A percentile compares a stretch with the other conserved stretches of the same genome.
Evolutionary conservation across 1,140 invertebrate species (phyloP).

Genomic region (Drosophila baimaii): DNA sequence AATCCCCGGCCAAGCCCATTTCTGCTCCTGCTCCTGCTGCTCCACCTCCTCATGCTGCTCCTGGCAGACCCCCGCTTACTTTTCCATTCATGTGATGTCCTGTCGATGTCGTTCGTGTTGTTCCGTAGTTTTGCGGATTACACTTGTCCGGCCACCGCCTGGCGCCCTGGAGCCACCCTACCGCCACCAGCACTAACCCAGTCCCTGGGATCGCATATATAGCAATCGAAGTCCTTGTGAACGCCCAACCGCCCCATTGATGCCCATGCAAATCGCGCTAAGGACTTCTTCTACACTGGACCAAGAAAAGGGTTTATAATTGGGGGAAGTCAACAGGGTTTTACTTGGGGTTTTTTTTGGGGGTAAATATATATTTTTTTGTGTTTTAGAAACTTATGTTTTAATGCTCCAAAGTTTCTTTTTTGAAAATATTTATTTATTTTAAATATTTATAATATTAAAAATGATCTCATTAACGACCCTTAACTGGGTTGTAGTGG

Average conservation of each 20-base stretch:
- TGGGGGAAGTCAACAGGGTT: too few species aligned
- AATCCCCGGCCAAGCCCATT: conserved; percentile 46
- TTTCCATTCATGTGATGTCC: conserved; percentile 29
- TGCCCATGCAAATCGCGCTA: conserved; percentile 29
- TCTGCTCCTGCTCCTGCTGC: background rate
- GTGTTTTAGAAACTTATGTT: too few species aligned
- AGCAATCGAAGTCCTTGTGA: conserved; percentile 1
- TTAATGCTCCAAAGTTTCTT: too few species aligned
- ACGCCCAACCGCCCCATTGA: background rate
- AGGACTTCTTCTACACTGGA: conserved; percentile 2
- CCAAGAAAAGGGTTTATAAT: background rate
- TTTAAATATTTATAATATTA: too few species aligned
- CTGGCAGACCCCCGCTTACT: conserved; percentile 3
- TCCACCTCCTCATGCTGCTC: conserved; percentile 2
- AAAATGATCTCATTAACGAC: too few species aligned
- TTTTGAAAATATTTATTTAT: too few species aligned
- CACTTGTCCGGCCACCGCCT: conserved; percentile 36
- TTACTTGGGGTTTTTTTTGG: too few species aligned
- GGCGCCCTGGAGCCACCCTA: background rate
- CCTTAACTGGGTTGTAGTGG: too few species aligned
- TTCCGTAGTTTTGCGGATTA: conserved; percentile 68
- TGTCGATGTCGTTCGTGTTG: conserved; percentile 42
- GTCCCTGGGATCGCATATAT: conserved; percentile 16
- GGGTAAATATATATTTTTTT: too few species aligned
- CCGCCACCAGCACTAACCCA: conserved; percentile 9